Evolutionary conservation across 2,888 invertebrate genomes (phyloP), one percentile per base, ranked within the genome.

Genomic region (Campopleginae sp.): DNA sequence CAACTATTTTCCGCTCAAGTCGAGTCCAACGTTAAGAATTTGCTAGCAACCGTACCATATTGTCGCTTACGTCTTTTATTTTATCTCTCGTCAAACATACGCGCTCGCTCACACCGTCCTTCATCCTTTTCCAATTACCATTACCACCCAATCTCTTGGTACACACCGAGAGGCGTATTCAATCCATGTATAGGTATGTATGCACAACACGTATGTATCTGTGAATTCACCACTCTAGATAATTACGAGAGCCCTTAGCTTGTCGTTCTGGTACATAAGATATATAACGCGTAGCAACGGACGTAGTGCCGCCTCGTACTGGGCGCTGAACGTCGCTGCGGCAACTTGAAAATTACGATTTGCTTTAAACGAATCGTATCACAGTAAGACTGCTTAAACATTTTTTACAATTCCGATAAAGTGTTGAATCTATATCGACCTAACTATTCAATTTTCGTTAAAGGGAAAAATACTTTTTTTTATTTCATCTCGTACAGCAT

Each of bases 71-170:
- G 23, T 7, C 68, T 70, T 65, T 70, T 76, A 63, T 44, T 68
- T 75, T 27, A 81, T 75, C 68, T 51, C 81, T 70, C 61, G 71
- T 68, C 58, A 66, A 77, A 77, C 27, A n/a, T 78, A 48, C 75
- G 48, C 82, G 17, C 72, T 76, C 72, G 51, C 82, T 76, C 48
- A 48, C n/a, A 14, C 79, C 65, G 72, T 58, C 72, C 23, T 58
- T 77, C 79, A 78, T 66, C 82, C 84, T 86, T 84, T 84, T 86
- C 74, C 83, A 86, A 84, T 86, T 87, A 84, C 86, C 84, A 87
- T 87, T 86, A 86, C 81, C 79, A 76, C 76, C 83, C 80, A 81
- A 86, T 86, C 83, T 76, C 79, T 82, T 72, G 77, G 75, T 75
- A 58, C 79, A 58, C 79, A 71, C 58, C 77, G 54, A 77, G 54